A percentile compares a stretch with the other conserved stretches of the same genome.
Evolutionary conservation across 1,140 invertebrate species (phyloP).

Genomic region (Trichonephila inaurata): DNA sequence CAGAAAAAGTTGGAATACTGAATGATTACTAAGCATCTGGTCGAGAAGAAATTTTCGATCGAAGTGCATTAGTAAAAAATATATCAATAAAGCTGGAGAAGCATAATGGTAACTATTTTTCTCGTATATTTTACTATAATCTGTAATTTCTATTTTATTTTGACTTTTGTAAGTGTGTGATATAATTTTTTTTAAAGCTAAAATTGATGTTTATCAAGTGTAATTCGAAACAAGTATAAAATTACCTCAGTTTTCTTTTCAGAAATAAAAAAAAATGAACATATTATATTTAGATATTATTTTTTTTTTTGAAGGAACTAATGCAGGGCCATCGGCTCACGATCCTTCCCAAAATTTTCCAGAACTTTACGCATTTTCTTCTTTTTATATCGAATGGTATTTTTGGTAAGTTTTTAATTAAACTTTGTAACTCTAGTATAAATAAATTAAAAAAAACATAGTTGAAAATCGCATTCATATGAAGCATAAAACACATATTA

Average conservation of each 20-base stretch:
- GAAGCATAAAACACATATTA: not conserved
- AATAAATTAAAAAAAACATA: not conserved
- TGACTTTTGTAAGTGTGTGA: not conserved
- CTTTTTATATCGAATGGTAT: conserved; percentile 50
- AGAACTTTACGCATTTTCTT: conserved; percentile 44
- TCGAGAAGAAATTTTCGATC: not conserved
- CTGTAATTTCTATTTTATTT: not conserved
- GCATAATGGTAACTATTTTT: not conserved
- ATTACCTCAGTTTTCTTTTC: not conserved
- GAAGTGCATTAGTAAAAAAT: not conserved
- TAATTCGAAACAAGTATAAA: not conserved
- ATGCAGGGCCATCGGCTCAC: conserved; percentile 42
- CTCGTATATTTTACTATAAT: not conserved
- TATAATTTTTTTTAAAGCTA: not conserved
- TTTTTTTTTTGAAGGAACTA: conserved; percentile 43
- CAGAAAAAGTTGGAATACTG: not conserved
- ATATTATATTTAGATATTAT: not conserved
- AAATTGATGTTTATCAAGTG: not conserved
- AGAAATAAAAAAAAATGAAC: not conserved
- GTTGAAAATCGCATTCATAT: too few species aligned
- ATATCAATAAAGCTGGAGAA: not conserved
- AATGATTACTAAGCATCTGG: not conserved
- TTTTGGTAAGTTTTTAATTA: conserved; percentile 43
- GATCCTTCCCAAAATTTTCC: conserved; percentile 3
- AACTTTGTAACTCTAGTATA: not conserved